Percentiles rank a stretch among this genome's conserved stretches.
Conservation (phyloP, 1,140 invertebrate genomes). For the Rhizoglyphus robini region DNA sequence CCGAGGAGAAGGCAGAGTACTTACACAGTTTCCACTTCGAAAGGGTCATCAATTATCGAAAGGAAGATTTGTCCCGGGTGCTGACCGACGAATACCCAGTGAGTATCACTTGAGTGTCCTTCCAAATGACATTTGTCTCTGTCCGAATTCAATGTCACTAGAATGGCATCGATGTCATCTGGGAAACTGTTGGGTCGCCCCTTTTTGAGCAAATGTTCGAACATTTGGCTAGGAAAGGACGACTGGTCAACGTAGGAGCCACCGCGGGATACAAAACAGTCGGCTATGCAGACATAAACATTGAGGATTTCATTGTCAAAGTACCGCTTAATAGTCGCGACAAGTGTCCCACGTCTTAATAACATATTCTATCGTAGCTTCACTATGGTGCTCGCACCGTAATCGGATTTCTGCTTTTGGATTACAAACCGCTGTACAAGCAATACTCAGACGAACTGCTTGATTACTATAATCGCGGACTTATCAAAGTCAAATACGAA, state of each 20-base stretch:
- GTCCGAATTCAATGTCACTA: conserved; percentile 20
- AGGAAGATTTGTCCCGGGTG: conserved; percentile 33
- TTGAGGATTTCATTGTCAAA: conserved; percentile 14
- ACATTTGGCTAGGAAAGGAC: conserved; percentile 29
- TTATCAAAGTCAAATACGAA: neutral
- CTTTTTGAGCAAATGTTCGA: conserved; percentile 30
- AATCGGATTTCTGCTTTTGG: conserved; percentile 5
- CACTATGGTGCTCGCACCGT: conserved; percentile 12
- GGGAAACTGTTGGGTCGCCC: conserved; percentile 35
- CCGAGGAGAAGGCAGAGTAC: conserved; percentile 33
- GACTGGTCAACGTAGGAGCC: conserved; percentile 32
- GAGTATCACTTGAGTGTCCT: conserved; percentile 27
- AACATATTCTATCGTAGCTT: neutral
- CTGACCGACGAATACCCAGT: conserved; percentile 33
- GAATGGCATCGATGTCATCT: conserved; percentile 36
- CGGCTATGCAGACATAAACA: conserved; percentile 9
- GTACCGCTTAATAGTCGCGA: neutral
- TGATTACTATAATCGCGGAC: neutral
- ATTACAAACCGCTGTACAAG: neutral
- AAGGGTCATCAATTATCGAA: conserved; percentile 34
- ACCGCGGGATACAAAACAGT: conserved; percentile 30
- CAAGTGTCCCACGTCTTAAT: neutral
- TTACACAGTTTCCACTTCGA: conserved; percentile 34
- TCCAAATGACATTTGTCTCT: neutral
- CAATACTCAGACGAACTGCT: conserved; percentile 2